Percentiles rank a stretch among this genome's conserved stretches.
Conservation (phyloP, 1,140 invertebrate species). For the Plectrocnemia conspersa region DNA sequence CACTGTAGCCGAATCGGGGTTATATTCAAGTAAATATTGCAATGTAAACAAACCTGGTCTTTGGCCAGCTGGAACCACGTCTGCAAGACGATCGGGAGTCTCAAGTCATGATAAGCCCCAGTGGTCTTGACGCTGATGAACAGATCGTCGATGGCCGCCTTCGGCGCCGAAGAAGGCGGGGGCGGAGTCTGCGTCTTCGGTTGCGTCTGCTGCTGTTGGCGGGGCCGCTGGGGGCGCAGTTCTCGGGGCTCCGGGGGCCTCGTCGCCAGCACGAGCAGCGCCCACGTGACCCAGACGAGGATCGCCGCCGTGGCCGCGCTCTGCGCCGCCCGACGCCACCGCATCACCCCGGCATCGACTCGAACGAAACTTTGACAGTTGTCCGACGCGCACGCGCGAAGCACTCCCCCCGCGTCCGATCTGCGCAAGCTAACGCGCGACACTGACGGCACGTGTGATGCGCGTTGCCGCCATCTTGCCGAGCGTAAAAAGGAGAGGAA, state of each 20-base stretch:
- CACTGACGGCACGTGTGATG: too few relatives aligned
- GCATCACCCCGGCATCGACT: too few relatives aligned
- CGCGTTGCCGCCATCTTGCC: too few relatives aligned
- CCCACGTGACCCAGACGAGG: constrained; percentile 22
- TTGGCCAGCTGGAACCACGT: constrained; percentile 91
- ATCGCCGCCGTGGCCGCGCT: constrained; percentile 20
- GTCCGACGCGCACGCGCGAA: background rate
- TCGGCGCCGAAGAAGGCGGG: constrained; percentile 59
- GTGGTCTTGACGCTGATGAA: constrained; percentile 95
- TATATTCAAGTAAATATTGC: background rate
- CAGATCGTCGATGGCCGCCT: constrained; percentile 73
- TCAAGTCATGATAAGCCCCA: constrained; percentile 75
- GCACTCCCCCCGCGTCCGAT: too few relatives aligned
- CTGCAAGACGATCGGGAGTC: constrained; percentile 81
- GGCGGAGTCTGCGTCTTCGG: constrained; percentile 3
- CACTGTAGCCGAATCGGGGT: background rate
- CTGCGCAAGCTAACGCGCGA: too few relatives aligned
- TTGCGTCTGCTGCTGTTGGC: constrained; percentile 6
- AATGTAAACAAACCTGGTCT: constrained; percentile 69
- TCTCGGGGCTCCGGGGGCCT: background rate
- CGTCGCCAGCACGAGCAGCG: constrained; percentile 21
- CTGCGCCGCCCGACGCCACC: constrained; percentile 29
- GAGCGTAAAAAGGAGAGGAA: too few relatives aligned
- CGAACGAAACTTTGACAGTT: background rate
- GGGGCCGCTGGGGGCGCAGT: background rate